phyloP scores from a whole-genome alignment of 2,797 vertebrate species.

The Morus bassanus region DNA sequence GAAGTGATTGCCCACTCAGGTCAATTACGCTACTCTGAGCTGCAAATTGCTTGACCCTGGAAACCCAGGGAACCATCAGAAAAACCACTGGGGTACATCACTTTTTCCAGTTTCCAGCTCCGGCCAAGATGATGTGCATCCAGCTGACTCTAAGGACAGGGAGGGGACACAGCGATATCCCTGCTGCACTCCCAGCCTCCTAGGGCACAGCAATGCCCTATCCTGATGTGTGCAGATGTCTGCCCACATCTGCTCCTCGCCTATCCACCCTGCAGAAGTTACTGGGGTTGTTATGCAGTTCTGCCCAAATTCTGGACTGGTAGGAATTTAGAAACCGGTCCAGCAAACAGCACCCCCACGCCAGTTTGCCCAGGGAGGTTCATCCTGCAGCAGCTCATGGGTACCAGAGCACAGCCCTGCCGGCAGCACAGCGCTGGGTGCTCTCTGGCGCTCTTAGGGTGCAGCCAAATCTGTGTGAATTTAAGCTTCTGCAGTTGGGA shows the following conservation, averaged over 20 bases:
- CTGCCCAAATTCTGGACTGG: not conserved
- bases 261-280: not conserved
- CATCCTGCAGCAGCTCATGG: not conserved
- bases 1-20: not conserved
- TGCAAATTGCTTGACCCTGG: not conserved
- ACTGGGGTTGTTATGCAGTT: not conserved
- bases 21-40: not conserved
- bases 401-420: not conserved
- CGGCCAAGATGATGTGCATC: not conserved
- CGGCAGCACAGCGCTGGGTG: accelerated
- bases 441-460: not conserved
- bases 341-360: not conserved
- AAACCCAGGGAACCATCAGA: not conserved
- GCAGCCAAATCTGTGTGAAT: not conserved
- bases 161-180: not conserved
- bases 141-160: not conserved
- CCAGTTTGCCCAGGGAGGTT: not conserved
- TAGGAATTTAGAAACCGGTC: not conserved
- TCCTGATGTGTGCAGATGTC: not conserved
- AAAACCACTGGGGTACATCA: not conserved
- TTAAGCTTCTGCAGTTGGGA: not conserved
- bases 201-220: not conserved
- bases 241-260: not conserved
- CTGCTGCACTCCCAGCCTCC: not conserved
- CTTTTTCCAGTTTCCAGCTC: not conserved